Conservation (phyloP, 2,113 vertebrate genomes). For the Cariama cristata region DNA sequence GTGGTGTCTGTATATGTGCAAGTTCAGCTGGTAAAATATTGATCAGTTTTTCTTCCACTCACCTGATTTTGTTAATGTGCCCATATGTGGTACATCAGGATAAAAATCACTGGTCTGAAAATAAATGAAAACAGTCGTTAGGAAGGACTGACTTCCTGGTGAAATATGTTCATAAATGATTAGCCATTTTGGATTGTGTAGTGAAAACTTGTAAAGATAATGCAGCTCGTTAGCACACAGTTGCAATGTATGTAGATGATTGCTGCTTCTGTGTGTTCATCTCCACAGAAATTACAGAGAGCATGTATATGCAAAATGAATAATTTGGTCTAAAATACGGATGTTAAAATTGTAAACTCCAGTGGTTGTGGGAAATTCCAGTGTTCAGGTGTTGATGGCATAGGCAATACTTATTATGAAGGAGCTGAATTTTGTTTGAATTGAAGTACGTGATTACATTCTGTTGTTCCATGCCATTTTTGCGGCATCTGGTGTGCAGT, state of each 20-base stretch:
- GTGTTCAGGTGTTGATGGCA: neutral
- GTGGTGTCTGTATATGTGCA: neutral
- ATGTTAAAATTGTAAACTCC: neutral
- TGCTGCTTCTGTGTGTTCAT: neutral
- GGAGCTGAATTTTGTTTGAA: neutral
- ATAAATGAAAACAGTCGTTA: neutral
- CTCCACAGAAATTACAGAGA: neutral
- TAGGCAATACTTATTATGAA: neutral
- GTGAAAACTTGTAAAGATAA: neutral
- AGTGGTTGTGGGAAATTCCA: neutral
- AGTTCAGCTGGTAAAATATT: neutral
- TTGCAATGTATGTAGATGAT: neutral
- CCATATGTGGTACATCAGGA: neutral
- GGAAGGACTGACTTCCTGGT: neutral
- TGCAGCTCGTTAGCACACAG: neutral
- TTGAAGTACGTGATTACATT: neutral
- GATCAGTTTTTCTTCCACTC: neutral
- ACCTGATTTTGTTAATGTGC: neutral
- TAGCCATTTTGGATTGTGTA: neutral
- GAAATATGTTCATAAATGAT: neutral
- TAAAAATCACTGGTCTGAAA: neutral
- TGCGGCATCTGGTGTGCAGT: neutral
- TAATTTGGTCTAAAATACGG: neutral
- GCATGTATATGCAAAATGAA: neutral
- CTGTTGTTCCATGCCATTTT: neutral